phyloP scores from a whole-genome alignment of 2,797 vertebrate genomes.

The Petrocephalus sullivani region DNA sequence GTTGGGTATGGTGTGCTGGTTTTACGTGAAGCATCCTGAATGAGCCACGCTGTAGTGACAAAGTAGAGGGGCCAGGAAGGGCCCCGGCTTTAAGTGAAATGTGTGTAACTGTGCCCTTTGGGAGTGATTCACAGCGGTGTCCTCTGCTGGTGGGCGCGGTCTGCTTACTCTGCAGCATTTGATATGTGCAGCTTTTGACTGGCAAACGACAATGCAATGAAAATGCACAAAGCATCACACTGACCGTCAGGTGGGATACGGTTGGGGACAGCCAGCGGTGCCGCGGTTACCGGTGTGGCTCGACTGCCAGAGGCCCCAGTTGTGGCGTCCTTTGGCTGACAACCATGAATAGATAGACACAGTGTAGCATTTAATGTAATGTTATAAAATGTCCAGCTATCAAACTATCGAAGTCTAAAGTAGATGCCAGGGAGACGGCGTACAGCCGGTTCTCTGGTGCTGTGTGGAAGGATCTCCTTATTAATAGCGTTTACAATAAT shows the following conservation, averaged over 20 bases:
- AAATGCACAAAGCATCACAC: not conserved
- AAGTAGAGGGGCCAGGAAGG: not conserved
- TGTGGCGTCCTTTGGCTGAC: not conserved
- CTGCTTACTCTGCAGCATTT: not conserved
- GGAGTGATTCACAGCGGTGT: not conserved
- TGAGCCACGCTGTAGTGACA: not conserved
- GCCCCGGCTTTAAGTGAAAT: not conserved
- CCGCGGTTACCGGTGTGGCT: not conserved
- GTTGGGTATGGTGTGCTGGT: not conserved
- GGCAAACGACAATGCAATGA: not conserved
- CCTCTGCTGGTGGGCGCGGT: not conserved
- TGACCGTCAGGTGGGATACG: not conserved
- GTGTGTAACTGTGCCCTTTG: not conserved
- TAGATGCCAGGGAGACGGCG: not conserved
- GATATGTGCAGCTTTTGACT: not conserved
- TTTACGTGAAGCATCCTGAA: not conserved
- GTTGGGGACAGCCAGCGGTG: not conserved
- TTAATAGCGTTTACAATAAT: not conserved
- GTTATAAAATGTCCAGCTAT: not conserved
- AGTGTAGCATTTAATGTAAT: not conserved
- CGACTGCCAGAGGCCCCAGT: not conserved
- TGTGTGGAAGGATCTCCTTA: not conserved
- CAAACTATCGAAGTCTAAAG: not conserved
- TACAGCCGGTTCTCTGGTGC: not conserved
- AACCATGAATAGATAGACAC: not conserved